Base-by-base conservation (phyloP, 2,888 invertebrate species). In the Liodrosophila aerea region DNA sequence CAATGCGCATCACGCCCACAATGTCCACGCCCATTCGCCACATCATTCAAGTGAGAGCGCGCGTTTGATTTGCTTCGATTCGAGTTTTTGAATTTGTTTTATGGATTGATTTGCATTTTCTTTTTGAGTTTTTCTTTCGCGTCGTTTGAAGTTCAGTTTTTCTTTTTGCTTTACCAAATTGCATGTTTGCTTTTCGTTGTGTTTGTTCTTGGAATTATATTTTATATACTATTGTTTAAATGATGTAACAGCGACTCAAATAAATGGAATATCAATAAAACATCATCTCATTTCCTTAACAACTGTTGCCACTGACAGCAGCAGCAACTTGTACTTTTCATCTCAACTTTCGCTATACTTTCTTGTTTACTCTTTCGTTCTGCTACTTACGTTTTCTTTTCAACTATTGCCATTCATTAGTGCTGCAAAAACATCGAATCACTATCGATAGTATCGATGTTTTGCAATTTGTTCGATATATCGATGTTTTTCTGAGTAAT, bases 41-140 rank as follows among this genome's bases (percentile, higher is more conserved):
- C 87, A 85, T 73, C 85, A 88, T 75, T 76, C 88, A 88, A 88
- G 88, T 88, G 88, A 88, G 88, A 88, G 88, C 71, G 75, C 81
- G 87, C 83, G 76, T 85, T 80, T 73, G 70, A 73, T 70, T 70
- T 73, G 59, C 60, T 84, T 56, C 29, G 37, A 50, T 68, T 37
- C 27, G 15, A 45, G 54, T 71, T 74, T 54, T 60, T 64, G 75
- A 63, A 57, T 47, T 46, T 52, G 18, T 63, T 62, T 51, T 53
- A 31, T 50, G 40, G 34, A 64, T 22, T 44, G 37, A 47, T 51
- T 54, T 64, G 39, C 22, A 44, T 57, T 59, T 57, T 37, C 16
- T 47, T 46, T 58, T 70, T 66, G 53, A 43, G 30, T 60, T 61
- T 39, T 49, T 51, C 8, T 39, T 44, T 47, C 1, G 43, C 36